Evolutionary conservation across 2,797 vertebrate genomes (phyloP).

Genomic region (Scolopax bukidnonensis): DNA sequence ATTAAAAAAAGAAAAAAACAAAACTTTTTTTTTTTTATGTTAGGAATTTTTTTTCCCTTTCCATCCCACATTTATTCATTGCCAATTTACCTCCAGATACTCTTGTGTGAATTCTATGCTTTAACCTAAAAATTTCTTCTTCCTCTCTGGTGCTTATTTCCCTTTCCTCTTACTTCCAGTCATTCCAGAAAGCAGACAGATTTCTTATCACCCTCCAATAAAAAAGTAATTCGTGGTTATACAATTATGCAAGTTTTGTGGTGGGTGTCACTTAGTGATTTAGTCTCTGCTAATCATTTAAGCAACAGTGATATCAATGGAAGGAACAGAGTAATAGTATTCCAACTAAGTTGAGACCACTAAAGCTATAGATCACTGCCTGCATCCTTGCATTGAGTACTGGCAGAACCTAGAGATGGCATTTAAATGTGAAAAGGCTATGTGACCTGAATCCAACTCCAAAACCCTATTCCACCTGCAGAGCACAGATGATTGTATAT

Average conservation of each 20-base stretch:
- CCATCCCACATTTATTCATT: background rate
- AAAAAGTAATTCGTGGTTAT: background rate
- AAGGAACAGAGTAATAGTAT: background rate
- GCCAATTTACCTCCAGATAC: background rate
- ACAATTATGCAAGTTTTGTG: background rate
- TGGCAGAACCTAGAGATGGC: background rate
- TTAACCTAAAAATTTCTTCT: background rate
- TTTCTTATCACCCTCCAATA: background rate
- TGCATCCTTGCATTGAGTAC: background rate
- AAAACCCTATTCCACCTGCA: background rate
- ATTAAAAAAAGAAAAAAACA: background rate
- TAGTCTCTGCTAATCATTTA: background rate
- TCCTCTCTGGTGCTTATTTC: background rate
- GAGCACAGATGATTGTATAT: background rate
- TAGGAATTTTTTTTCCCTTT: background rate
- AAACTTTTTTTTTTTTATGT: background rate
- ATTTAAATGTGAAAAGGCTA: background rate
- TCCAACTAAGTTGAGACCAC: background rate
- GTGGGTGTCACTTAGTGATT: background rate
- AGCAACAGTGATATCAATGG: background rate
- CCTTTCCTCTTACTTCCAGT: accelerated
- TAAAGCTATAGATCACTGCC: background rate
- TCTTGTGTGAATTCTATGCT: background rate
- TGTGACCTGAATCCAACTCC: background rate
- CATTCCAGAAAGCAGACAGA: background rate